Base-by-base conservation (phyloP, 2,888 invertebrate genomes). In the Drosophila atroscutellata region DNA sequence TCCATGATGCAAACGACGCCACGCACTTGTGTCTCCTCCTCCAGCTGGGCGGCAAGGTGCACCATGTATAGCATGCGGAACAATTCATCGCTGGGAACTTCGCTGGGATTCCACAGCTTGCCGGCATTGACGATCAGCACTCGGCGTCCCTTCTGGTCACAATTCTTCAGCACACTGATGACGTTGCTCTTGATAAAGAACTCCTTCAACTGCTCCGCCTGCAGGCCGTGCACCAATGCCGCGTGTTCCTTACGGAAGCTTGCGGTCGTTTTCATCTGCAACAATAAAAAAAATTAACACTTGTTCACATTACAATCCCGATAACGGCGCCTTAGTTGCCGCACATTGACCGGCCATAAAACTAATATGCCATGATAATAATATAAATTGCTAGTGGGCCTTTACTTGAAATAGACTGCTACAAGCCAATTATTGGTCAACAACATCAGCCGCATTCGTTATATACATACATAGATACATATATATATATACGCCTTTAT, bases 1-100 rank as follows among this genome's bases (percentile, higher is more conserved):
- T 97, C 97, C 96, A 97, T 97, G 72, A 97, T 94, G 26, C 97
- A 97, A 13, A 97, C 96, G 8, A 95, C 95, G 26, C 97, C 97
- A 42, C 95, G 94, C n/a, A 97, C 95, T 93, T 97, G 97, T 0
- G 96, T 95, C 92, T 96, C 96, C 0, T 95, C 96, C 91, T 96
- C 96, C 75, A 95, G 85, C 86, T 96, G 94, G n/a, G 97, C 97
- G 0, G 96, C 95, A 86, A 96, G 94, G 91, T 97, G 97, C 77
- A 97, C 81, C 86, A 97, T 93, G 92, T 97, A 97, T 91, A 97
- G 96, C 87, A 97, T 93, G 77, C 96, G 94, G 93, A 97, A 97
- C 83, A 97, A 92, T 91, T 96, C 96, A 89, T 97, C 97, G 0
- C 96, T 94, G 50, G 93, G 94, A 77, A 97, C 95, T 81, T 95